Conservation (phyloP, 2,888 invertebrate species). For the Parochlus steinenii region DNA sequence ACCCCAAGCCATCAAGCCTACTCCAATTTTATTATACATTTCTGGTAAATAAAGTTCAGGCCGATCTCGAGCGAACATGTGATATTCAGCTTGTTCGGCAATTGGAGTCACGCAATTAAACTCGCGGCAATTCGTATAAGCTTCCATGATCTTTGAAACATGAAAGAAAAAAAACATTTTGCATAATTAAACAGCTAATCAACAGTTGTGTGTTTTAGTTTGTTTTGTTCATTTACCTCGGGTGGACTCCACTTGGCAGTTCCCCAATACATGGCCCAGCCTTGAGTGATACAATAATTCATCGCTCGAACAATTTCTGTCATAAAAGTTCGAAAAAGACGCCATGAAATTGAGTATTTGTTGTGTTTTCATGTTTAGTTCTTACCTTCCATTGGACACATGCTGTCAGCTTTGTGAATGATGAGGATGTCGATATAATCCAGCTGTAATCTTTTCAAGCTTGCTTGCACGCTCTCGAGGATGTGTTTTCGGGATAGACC, state of each 20-base stretch:
- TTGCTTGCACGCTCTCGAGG: slow-evolving; percentile 86
- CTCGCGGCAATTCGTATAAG: slow-evolving; percentile 91
- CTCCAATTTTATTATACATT: slow-evolving; percentile 91
- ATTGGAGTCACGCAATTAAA: slow-evolving; percentile 95
- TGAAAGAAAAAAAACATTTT: neutral
- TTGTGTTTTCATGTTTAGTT: neutral
- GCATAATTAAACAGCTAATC: neutral
- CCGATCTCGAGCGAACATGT: slow-evolving; percentile 93
- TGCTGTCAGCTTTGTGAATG: slow-evolving; percentile 89
- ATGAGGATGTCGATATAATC: slow-evolving; percentile 93
- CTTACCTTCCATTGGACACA: slow-evolving; percentile 96
- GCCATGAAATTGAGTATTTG: neutral
- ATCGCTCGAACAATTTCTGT: slow-evolving; percentile 86
- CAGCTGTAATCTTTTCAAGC: slow-evolving; percentile 74
- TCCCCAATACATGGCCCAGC: slow-evolving; percentile 98
- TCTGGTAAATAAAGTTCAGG: slow-evolving; percentile 93
- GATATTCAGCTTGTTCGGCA: slow-evolving; percentile 92
- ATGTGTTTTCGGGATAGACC: slow-evolving; percentile 93
- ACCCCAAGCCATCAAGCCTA: slow-evolving; percentile 81
- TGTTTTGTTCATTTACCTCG: slow-evolving; percentile 38
- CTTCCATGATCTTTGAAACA: slow-evolving; percentile 66
- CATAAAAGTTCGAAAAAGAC: slow-evolving; percentile 17
- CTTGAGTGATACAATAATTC: slow-evolving; percentile 87
- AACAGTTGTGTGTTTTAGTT: too few species aligned
- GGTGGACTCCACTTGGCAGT: slow-evolving; percentile 89